Percentiles rank a stretch among this genome's conserved stretches.
phyloP scores from a whole-genome alignment of 2,888 invertebrate genomes.

The Lapara coniferarum region DNA sequence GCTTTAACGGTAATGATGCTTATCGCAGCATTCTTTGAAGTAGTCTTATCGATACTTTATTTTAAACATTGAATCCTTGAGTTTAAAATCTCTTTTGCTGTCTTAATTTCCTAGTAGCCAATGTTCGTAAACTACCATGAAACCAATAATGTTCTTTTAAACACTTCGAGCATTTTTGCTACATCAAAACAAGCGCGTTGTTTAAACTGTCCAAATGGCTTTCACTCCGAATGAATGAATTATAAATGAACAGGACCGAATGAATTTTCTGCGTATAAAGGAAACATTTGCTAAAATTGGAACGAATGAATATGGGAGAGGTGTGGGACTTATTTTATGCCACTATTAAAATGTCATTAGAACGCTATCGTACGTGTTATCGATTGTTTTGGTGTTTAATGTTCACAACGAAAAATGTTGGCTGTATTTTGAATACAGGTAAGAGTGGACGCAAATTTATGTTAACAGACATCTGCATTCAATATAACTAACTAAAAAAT shows the following conservation, averaged over 20 bases:
- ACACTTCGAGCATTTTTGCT: neutral
- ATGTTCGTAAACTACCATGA: neutral
- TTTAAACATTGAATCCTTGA: neutral
- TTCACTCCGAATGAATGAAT: slow-evolving; percentile 34
- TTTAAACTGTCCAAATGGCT: slow-evolving; percentile 29
- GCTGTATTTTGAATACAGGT: neutral
- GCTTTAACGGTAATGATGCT: neutral
- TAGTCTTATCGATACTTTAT: neutral
- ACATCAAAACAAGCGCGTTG: slow-evolving; percentile 4
- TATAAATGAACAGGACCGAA: slow-evolving; percentile 35
- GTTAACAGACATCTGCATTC: neutral
- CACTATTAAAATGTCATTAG: slow-evolving; percentile 68
- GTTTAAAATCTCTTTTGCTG: neutral
- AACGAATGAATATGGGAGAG: slow-evolving; percentile 35
- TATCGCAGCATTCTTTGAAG: neutral
- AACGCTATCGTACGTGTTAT: slow-evolving; percentile 55
- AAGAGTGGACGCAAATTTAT: neutral
- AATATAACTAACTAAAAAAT: neutral
- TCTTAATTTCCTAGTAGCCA: neutral
- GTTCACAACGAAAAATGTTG: slow-evolving; percentile 38
- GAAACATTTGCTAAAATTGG: slow-evolving; percentile 36
- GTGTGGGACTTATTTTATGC: slow-evolving; percentile 48
- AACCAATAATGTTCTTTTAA: neutral
- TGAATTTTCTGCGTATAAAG: slow-evolving; percentile 31
- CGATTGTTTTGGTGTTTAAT: slow-evolving; percentile 42